A percentile compares a stretch with the other conserved stretches of the same genome.
phyloP scores from a whole-genome alignment of 2,113 vertebrate genomes.

The Channa maculata region DNA sequence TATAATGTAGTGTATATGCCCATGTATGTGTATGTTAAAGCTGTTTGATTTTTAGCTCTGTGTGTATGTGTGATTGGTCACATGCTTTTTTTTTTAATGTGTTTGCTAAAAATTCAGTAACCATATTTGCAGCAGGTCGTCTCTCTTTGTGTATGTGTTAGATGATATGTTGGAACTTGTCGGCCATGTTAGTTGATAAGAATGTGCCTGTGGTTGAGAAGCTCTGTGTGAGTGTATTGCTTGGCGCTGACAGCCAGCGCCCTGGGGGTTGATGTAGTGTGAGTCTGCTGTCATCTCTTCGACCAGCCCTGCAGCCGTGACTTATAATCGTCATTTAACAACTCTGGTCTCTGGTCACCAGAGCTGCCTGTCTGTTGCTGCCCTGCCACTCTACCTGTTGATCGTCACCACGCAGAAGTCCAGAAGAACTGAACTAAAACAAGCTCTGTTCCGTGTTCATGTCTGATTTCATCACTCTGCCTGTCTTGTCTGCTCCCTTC shows the following conservation, averaged over 20 bases:
- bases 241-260: constrained; percentile 46
- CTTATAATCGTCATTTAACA: constrained; percentile 36
- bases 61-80: neutral
- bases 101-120: neutral
- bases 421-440: constrained; percentile 5
- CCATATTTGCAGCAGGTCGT: too few species aligned
- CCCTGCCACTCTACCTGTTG: constrained; percentile 9
- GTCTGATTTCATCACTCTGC: neutral
- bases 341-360: neutral
- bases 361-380: neutral
- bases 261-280: constrained; percentile 43
- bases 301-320: constrained; percentile 33
- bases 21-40: neutral
- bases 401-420: neutral
- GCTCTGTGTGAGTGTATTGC: constrained; percentile 17
- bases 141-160: neutral
- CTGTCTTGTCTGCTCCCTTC: neutral
- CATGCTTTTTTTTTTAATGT: too few species aligned
- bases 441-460: neutral
- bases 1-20: neutral
- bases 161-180: neutral
- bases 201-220: constrained; percentile 1
- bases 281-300: constrained; percentile 45
- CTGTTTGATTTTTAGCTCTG: neutral
- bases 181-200: neutral